Evolutionary conservation across 2,113 vertebrate species (phyloP), one percentile per base, ranked within the genome.

Genomic region (Sialia sialis): DNA sequence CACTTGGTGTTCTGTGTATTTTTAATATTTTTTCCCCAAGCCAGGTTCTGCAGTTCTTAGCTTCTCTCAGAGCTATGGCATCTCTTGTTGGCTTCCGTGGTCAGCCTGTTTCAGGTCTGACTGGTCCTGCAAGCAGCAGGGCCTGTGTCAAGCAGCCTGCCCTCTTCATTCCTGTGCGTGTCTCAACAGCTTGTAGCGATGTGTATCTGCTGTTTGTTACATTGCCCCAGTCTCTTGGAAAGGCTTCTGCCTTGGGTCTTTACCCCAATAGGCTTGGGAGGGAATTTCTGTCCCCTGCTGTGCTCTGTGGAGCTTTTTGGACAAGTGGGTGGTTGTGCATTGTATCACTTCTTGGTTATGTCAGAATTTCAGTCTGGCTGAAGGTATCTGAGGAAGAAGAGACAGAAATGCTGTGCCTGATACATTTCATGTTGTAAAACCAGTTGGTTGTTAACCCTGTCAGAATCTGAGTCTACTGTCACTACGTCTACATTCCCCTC

Each of bases 91-190:
- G 75, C 75, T 95, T 92, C 68, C 8, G 22, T 94, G 94, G 95
- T 92, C 94, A 94, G 52, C 83, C 69, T 63, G 30, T 86, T 96
- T 94, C 95, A 95, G 93, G 96, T 97, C 63, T 89, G 86, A 93
- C 95, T 87, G 95, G 95, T 96, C 94, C 73, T 86, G 67, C 92
- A 69, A 83, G 94, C 54, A 77, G 85, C 76, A 84, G 75, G 90
- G 78, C 86, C 89, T 72, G 80, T 81, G 83, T 95, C 44, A 41
- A 9, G 83, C 86, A 84, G 39, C 94, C 64, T 90, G 80, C 64
- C 49, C 84, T 90, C 86, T 29, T 94, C 92, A 75, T 97, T 96
- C 95, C 83, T 93, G 58, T 87, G 77, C 96, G 0, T 95, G 95
- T 91, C 91, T 91, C 77, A 82, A 93, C 95, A 95, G 79, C 68